Evolutionary conservation across 2,113 vertebrate species (phyloP), one percentile per base, ranked within the genome.

Genomic region (Semnopithecus entellus): DNA sequence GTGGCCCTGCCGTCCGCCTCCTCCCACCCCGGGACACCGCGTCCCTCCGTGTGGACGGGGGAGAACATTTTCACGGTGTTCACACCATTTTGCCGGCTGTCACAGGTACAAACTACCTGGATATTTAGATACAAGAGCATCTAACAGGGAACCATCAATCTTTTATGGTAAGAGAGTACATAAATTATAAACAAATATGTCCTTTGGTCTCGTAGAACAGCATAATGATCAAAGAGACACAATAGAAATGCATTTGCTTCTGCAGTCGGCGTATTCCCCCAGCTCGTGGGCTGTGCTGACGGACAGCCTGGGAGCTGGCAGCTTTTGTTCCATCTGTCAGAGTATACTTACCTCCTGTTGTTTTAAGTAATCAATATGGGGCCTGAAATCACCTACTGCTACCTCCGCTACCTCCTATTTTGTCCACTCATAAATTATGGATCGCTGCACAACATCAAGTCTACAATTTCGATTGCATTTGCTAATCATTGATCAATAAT

Each of bases 401-500:
- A 98, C 99, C 99, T 99, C 99, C 98, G 99, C 99, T 99, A 99
- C 99, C 99, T 99, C 99, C 99, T 99, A 99, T 99, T 99, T 99
- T 99, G 99, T 99, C 99, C 99, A 98, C 98, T 99, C 99, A 99
- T 99, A 99, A 99, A 99, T 99, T 99, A 99, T 99, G 99, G 99
- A 99, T 99, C 97, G 97, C 98, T 97, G 98, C 99, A 99, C 98
- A 99, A 99, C 99, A 99, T 99, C 99, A 99, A 99, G 99, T 99
- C 98, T 99, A 99, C 99, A 99, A 99, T 99, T 99, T 99, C 99
- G 99, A 99, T 99, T 99, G 99, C 99, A 99, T 99, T 99, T 99
- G 99, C 99, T 99, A 99, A 99, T 99, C 99, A 99, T 98, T 99
- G 99, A 99, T 99, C 99, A 99, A 99, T 99, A 99, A 99, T 99